Evolutionary conservation across 2,888 invertebrate genomes (phyloP), one percentile per base, ranked within the genome.

Genomic region (Pimpla rufipes): DNA sequence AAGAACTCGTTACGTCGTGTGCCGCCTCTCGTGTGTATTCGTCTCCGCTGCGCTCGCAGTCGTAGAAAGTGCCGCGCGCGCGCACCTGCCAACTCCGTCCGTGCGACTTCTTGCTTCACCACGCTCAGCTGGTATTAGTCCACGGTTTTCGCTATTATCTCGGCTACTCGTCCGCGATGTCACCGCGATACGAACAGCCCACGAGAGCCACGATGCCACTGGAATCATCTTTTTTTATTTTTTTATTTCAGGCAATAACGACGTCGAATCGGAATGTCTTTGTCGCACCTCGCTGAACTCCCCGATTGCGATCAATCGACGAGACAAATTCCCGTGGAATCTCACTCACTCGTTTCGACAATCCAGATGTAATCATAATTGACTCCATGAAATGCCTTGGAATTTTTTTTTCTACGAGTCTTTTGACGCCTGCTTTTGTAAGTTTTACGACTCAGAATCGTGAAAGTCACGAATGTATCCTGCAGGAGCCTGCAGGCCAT

Each of bases 1-100:
- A 74, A 79, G 67, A 74, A 79, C 79, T 74, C 74, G 67, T 79
- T 79, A 74, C 79, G 74, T 67, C 57, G 79, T 29, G 18, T 40
- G 62, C 10, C 42, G 47, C 42, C 59, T n/a, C n/a, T 6, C 35
- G 16, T 23, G 52, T 55, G 35, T 50, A 18, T 62, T 47, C 42
- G 42, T 5, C 29, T 5, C 5, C 29, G 29, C 29, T 59, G 18
- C 50, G 8, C 29, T 50, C 62, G 29, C 29, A 70, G 70, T 78
- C 68, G 62, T 78, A 68, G 59, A 78, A 62, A 78, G 67, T 66
- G 64, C 66, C 11, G 70, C 55, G 40, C 16, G 52, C 45, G 35
- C 29, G 10, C 23, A 29, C 23, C 40, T 40, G 7, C 55, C n/a
- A 13, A n/a, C n/a, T 40, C 23, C 16, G 16, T 52, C 21, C n/a